Conservation (phyloP, 2,797 vertebrate species). For the Parauchenoglanis punctatus region DNA sequence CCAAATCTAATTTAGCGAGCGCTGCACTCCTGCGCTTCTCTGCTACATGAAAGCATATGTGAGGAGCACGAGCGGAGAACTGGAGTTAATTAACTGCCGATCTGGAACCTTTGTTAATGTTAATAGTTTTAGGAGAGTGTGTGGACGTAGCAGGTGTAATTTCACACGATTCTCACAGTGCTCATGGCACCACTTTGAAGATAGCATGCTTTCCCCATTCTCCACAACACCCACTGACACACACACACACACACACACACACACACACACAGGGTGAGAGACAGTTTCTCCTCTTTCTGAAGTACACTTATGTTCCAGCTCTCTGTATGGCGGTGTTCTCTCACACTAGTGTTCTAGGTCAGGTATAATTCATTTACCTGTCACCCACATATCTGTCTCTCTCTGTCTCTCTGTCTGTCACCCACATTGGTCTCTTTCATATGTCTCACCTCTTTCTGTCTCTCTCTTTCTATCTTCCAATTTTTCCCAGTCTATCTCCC, state of each 20-base stretch:
- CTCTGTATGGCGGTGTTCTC: background rate
- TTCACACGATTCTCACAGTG: constrained; percentile 69
- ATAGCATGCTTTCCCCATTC: constrained; percentile 81
- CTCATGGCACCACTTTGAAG: constrained; percentile 75
- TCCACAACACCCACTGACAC: constrained; percentile 66
- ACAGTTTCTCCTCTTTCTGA: background rate
- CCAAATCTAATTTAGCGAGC: constrained; percentile 59
- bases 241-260: constrained; percentile 21
- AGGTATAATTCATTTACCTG: background rate
- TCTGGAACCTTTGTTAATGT: constrained; percentile 68
- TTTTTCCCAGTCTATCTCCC: background rate
- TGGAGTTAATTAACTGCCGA: constrained; percentile 66
- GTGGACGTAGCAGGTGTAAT: constrained; percentile 79
- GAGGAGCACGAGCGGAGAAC: constrained; percentile 36
- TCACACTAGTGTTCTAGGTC: background rate
- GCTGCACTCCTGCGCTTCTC: constrained; percentile 12
- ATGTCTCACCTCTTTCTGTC: background rate
- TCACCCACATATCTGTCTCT: background rate
- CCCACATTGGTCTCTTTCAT: background rate
- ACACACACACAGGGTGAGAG: constrained; percentile 8
- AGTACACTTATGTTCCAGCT: background rate
- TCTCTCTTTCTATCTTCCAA: too few relatives aligned
- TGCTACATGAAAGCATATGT: constrained; percentile 59
- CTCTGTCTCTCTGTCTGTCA: background rate
- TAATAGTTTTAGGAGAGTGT: constrained; percentile 66